These are phyloP conservation scores for Pseudomyrmex flavicornis DNA, from an alignment of 1,140 invertebrate genomes.

Conservation along the genomic window DNA sequence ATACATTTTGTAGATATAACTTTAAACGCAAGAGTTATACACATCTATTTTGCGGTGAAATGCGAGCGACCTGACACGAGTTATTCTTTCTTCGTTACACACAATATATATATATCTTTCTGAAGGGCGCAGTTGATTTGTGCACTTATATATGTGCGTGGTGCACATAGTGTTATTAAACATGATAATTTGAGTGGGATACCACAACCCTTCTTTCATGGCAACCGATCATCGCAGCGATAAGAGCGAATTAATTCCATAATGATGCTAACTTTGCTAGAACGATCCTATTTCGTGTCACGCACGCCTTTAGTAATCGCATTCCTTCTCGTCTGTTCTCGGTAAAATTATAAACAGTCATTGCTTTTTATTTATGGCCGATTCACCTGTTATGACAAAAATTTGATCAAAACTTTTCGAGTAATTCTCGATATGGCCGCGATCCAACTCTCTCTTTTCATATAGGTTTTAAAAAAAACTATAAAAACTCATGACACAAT, in stretches of 20 bases:
- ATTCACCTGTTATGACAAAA: not conserved
- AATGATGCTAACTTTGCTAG: conserved; percentile 47
- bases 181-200: conserved; percentile 57
- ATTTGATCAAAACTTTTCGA: conserved; percentile 31
- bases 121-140: conserved; percentile 24
- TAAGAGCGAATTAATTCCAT: conserved; percentile 58
- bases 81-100: not conserved
- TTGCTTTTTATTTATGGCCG: not conserved
- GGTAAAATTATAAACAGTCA: conserved; percentile 4
- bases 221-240: conserved; percentile 41
- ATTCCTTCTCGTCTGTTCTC: conserved; percentile 23
- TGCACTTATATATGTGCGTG: conserved; percentile 37
- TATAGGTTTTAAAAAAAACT: not conserved
- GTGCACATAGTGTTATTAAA: conserved; percentile 50
- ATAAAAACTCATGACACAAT: not conserved
- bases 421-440: not conserved
- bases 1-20: no score
- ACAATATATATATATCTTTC: no score
- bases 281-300: conserved; percentile 36
- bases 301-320: conserved; percentile 28
- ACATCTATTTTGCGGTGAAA: conserved; percentile 4
- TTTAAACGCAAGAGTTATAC: conserved; percentile 13
- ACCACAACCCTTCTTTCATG: conserved; percentile 39
- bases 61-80: not conserved
- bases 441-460: not conserved